phyloP scores from a whole-genome alignment of 2,113 vertebrate species.

The Eupsittula cactorum region DNA sequence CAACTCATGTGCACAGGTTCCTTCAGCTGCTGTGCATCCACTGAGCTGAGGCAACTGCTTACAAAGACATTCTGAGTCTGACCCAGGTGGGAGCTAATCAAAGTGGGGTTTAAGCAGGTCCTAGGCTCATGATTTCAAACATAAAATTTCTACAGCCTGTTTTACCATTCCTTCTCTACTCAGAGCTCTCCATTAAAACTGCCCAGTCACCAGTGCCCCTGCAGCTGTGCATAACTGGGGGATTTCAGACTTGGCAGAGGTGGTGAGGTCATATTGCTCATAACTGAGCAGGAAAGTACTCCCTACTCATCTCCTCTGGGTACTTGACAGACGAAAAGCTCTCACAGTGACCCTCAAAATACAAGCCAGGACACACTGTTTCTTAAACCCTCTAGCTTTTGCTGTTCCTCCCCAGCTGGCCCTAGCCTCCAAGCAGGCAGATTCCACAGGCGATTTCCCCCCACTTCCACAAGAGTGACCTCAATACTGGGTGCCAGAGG shows the following conservation, averaged over 20 bases:
- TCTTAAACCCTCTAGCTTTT: background rate
- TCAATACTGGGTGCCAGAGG: fast-evolving
- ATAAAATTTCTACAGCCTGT: background rate
- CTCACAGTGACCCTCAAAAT: background rate
- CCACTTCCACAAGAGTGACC: background rate
- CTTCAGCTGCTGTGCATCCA: background rate
- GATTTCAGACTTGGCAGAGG: background rate
- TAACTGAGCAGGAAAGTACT: background rate
- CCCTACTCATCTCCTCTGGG: background rate
- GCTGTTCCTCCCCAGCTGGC: background rate
- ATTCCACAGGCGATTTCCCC: background rate
- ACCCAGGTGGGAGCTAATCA: background rate
- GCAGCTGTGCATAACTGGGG: background rate
- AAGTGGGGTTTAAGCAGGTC: background rate
- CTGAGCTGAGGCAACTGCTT: background rate
- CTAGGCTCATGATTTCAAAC: background rate
- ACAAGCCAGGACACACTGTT: background rate
- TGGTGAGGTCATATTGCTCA: background rate
- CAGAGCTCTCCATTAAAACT: background rate
- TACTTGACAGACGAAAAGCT: background rate
- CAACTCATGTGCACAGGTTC: fast-evolving
- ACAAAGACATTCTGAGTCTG: background rate
- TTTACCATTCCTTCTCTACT: background rate
- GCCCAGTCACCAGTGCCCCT: background rate
- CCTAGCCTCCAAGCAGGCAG: background rate